Conservation (phyloP, 2,113 vertebrate genomes). For the Trematocara variabile region DNA sequence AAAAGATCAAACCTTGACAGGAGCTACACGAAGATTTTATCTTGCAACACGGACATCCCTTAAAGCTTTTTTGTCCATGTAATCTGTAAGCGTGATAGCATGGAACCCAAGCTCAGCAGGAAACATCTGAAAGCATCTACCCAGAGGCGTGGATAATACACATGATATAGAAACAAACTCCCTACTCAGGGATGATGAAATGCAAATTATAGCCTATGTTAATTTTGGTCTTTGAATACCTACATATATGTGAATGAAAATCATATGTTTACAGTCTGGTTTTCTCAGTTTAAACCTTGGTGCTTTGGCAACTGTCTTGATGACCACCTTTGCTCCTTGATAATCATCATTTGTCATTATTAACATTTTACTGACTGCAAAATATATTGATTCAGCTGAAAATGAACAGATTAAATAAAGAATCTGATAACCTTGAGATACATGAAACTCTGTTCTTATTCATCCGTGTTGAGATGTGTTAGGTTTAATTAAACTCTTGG, state of each 20-base stretch:
- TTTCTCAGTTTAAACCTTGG: background rate
- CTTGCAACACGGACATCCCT: background rate
- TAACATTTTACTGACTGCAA: background rate
- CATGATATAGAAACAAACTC: background rate
- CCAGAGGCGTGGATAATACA: background rate
- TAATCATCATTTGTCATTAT: background rate
- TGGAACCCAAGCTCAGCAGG: background rate
- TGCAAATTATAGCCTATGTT: background rate
- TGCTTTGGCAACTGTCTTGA: background rate
- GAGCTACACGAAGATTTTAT: conserved; percentile 3
- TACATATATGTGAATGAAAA: background rate
- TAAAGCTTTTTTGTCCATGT: background rate
- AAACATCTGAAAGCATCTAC: background rate
- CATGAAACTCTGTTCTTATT: background rate
- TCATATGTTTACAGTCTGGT: background rate
- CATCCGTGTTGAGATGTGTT: background rate
- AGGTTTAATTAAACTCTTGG: background rate
- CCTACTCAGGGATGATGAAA: background rate
- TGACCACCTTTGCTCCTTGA: background rate
- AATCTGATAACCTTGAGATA: background rate
- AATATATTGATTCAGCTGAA: background rate
- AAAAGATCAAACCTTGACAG: conserved; percentile 25
- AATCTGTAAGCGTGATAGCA: background rate
- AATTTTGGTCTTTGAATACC: background rate
- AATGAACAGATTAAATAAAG: background rate